Conservation (phyloP, 2,888 invertebrate species). For the Anaspis maculata region DNA sequence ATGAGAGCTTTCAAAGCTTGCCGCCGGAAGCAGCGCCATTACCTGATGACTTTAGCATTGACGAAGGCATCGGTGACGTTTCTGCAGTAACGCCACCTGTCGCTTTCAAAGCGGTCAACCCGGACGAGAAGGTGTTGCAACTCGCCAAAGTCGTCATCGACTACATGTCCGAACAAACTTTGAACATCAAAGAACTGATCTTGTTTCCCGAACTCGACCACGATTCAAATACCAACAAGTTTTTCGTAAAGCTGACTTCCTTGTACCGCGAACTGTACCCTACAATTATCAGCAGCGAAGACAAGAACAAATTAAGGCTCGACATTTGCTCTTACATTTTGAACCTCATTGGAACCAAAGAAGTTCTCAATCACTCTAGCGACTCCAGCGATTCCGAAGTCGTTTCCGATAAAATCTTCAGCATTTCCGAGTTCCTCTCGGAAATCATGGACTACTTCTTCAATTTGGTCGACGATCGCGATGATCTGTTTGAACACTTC, state of each 20-base stretch:
- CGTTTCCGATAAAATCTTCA: conserved; percentile 33
- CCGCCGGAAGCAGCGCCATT: too few species aligned
- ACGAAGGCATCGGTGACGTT: conserved; percentile 29
- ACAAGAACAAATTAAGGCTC: conserved; percentile 30
- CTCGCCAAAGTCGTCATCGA: conserved; percentile 27
- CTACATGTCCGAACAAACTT: conserved; percentile 32
- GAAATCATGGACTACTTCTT: conserved; percentile 36
- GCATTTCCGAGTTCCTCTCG: conserved; percentile 34
- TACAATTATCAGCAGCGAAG: conserved; percentile 20
- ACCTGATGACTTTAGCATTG: too few species aligned
- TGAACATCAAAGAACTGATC: conserved; percentile 31
- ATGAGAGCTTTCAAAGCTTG: too few species aligned
- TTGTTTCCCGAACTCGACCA: conserved; percentile 34
- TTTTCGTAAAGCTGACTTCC: conserved; percentile 24
- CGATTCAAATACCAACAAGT: conserved; percentile 28
- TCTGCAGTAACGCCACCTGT: conserved; percentile 1
- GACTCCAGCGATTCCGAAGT: conserved; percentile 18
- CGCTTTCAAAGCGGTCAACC: conserved; percentile 10
- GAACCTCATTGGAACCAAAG: conserved; percentile 23
- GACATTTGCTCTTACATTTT: conserved; percentile 23
- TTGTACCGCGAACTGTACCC: conserved; percentile 27
- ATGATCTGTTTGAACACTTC: conserved; percentile 10
- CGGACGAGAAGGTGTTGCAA: conserved; percentile 17
- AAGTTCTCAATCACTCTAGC: conserved; percentile 16
- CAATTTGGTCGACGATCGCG: conserved; percentile 14